Conservation (phyloP, 2,113 vertebrate species). For the Atrichornis clamosus region DNA sequence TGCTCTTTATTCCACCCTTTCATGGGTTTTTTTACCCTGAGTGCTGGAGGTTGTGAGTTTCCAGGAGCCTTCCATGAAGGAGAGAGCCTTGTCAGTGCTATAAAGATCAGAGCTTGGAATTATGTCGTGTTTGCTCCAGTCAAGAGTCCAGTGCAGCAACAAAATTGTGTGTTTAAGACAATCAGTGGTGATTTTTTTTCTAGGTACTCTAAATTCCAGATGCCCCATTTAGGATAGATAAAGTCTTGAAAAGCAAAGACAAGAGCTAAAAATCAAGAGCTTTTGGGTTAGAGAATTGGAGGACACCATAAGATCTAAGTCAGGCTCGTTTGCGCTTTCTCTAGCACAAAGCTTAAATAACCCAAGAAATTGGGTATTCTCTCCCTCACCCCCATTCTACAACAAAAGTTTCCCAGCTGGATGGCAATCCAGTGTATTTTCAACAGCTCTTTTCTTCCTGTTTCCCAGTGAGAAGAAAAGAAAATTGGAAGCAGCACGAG, state of each 20-base stretch:
- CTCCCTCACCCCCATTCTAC: background rate
- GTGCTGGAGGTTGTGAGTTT: background rate
- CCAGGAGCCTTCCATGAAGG: background rate
- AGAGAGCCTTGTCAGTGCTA: background rate
- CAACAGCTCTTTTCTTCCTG: background rate
- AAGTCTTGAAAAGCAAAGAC: background rate
- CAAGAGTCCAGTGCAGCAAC: background rate
- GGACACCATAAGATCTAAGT: background rate
- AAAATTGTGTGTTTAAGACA: background rate
- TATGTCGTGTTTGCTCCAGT: background rate
- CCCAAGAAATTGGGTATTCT: background rate
- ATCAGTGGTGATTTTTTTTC: background rate
- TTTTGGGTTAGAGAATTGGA: background rate
- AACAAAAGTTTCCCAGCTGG: background rate
- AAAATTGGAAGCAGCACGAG: slow-evolving; percentile 72
- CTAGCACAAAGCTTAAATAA: background rate
- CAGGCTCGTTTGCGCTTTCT: background rate
- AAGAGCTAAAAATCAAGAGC: background rate
- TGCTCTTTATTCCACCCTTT: background rate
- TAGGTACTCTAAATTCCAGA: background rate
- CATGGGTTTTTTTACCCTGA: background rate
- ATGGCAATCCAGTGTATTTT: background rate
- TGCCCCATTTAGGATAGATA: background rate
- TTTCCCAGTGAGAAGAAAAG: slow-evolving; percentile 89
- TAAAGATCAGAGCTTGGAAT: background rate